phyloP scores from a whole-genome alignment of 2,797 vertebrate species.

The Clarias platycephalus region DNA sequence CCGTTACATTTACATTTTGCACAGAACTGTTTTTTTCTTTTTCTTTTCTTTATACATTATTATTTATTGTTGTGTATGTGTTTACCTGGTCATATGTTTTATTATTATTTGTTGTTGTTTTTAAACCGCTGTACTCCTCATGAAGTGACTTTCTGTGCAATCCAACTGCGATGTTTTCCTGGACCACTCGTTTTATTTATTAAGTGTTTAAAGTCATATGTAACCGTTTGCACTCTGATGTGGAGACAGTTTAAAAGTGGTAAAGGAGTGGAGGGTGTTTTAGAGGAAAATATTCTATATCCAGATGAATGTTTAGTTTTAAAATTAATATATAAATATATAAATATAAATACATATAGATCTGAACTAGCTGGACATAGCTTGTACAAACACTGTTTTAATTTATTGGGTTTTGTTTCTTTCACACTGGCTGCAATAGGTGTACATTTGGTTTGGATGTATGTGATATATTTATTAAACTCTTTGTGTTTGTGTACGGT shows the following conservation, averaged over 20 bases:
- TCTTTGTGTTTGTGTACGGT: conserved; percentile 84
- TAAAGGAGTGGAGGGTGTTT: conserved; percentile 67
- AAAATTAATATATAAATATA: conserved; percentile 67
- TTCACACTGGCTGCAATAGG: conserved; percentile 91
- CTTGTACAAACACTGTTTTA: conserved; percentile 84
- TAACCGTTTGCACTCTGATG: neutral
- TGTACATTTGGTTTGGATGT: conserved; percentile 85
- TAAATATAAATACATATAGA: conserved; percentile 63
- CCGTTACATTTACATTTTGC: conserved; percentile 70
- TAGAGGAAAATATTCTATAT: conserved; percentile 80
- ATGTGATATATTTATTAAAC: conserved; percentile 90
- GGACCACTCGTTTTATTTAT: neutral
- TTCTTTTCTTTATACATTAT: conserved; percentile 1
- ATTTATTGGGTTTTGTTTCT: conserved; percentile 56
- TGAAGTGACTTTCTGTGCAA: conserved; percentile 85
- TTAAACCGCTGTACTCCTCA: conserved; percentile 72
- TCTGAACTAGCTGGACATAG: conserved; percentile 81
- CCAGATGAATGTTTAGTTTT: conserved; percentile 93
- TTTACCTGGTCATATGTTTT: conserved; percentile 31
- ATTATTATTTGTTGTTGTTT: conserved; percentile 54
- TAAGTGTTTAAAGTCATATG: conserved; percentile 31
- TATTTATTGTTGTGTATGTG: conserved; percentile 45
- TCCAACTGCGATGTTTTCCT: conserved; percentile 74
- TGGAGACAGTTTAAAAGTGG: neutral
- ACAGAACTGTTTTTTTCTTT: conserved; percentile 56